phyloP scores from a whole-genome alignment of 2,113 vertebrate species.

The Brachyistius frenatus region DNA sequence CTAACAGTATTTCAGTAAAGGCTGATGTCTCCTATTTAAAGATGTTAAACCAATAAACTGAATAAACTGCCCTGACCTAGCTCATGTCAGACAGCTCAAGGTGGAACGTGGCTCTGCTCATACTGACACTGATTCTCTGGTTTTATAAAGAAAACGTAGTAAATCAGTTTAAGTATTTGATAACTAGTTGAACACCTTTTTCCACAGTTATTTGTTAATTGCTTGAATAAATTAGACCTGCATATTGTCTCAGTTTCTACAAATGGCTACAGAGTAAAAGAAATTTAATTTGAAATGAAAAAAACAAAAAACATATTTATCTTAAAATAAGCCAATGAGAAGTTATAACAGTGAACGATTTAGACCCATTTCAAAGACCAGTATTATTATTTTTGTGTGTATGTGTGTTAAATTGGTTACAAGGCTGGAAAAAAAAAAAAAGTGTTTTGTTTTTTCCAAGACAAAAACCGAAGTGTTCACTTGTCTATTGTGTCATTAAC shows the following conservation, averaged over 20 bases:
- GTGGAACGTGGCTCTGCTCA: too few species aligned
- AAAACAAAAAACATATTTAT: neutral
- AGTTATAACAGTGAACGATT: neutral
- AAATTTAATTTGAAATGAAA: neutral
- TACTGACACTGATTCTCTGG: too few species aligned
- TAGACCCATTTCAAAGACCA: conserved; percentile 41
- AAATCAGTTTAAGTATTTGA: neutral
- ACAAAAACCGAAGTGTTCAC: conserved; percentile 57
- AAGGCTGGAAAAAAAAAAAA: conserved; percentile 44
- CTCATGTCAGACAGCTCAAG: too few species aligned
- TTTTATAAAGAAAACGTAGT: neutral
- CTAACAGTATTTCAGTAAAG: too few species aligned
- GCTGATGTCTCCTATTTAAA: too few species aligned
- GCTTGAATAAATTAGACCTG: neutral
- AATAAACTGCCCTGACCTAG: too few species aligned
- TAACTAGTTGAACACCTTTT: neutral
- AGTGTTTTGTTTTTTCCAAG: conserved; percentile 35
- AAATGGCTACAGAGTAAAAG: neutral
- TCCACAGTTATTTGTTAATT: neutral
- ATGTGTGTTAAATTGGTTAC: conserved; percentile 31
- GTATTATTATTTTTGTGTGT: neutral
- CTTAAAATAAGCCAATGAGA: conserved; percentile 1
- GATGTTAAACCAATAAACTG: too few species aligned
- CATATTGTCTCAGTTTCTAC: neutral
- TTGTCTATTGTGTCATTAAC: conserved; percentile 69